These are phyloP conservation scores for Kuschelorhynchus macadamiae DNA, from an alignment of 2,888 invertebrate genomes.

Conservation along the genomic window DNA sequence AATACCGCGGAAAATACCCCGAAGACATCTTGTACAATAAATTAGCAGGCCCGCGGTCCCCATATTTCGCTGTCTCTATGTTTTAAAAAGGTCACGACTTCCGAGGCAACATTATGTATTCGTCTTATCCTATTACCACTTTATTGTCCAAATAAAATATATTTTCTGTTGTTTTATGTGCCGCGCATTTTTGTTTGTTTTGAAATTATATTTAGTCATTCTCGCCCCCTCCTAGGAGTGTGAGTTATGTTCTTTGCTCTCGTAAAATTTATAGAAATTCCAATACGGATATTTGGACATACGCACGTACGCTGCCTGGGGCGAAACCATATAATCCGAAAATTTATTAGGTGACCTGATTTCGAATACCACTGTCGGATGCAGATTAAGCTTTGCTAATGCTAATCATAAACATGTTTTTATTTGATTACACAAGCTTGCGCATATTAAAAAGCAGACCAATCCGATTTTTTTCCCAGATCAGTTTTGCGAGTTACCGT, in stretches of 20 bases:
- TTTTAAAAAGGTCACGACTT: constrained; percentile 48
- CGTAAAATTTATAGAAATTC: constrained; percentile 8
- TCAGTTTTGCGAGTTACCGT: no score
- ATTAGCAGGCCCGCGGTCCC: constrained; percentile 38
- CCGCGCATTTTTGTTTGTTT: constrained; percentile 58
- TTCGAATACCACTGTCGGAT: no score
- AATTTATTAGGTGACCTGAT: no score
- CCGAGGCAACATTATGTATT: constrained; percentile 43
- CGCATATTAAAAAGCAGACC: no score
- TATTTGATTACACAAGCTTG: no score
- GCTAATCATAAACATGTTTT: no score
- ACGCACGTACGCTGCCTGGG: no score
- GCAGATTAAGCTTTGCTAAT: no score
- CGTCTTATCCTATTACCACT: constrained; percentile 50
- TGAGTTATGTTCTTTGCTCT: constrained; percentile 59
- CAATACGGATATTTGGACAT: no score
- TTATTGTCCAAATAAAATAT: constrained; percentile 54
- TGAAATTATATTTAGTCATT: constrained; percentile 60
- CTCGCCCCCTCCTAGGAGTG: constrained; percentile 56
- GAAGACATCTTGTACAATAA: constrained; percentile 46
- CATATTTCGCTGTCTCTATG: constrained; percentile 45
- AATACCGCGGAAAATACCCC: constrained; percentile 45
- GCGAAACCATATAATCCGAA: no score
- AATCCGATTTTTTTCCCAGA: no score
- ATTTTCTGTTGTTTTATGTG: constrained; percentile 59